Evolutionary conservation across 2,888 invertebrate species (phyloP), one percentile per base, ranked within the genome.

Genomic region (Calameuta pallipes): DNA sequence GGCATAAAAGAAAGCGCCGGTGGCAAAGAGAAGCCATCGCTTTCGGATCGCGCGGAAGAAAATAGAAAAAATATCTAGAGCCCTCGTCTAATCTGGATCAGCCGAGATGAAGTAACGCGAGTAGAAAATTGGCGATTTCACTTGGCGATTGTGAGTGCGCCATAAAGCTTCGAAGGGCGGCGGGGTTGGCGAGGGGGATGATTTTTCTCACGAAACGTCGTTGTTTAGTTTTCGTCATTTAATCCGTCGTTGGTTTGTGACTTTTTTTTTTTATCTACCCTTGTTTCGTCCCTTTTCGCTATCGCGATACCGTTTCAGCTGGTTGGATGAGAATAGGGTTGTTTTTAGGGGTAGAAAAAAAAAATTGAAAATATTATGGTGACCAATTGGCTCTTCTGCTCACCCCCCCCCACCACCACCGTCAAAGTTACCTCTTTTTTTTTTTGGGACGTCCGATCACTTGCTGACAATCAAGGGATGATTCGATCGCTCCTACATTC

Each of bases 71-170:
- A 78, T 78, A 82, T 82, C 77, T 31, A 6, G 75, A 80, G 79
- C 79, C 74, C 79, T 74, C 78, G 71, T 80, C 79, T 82, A 83
- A 82, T 83, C 81, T 80, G 82, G 82, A 82, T 83, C 78, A 82
- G 69, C 79, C 68, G 76, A 80, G 76, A 82, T 77, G 80, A 81
- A 80, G 80, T 81, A 81, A 78, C 76, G 77, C 79, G 75, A 75
- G 76, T 74, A 79, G 79, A 76, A 79, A 79, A 79, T 79, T 76
- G 79, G 74, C 79, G n/a, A 74, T 37, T 33, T 73, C 73, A 74
- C 36, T 74, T 74, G 34, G 4, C 70, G 70, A 4, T 31, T 0
- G 30, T 70, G 12, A 4, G 70, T 30, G 6, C 35, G 23, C 36
- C 11, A 3, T 71, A 30, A 33, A 6, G 11, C 30, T 71, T 15